Percentiles rank a stretch among this genome's conserved stretches.
Conservation (phyloP, 1,140 invertebrate species). For the Ctenoplectra terminalis region DNA sequence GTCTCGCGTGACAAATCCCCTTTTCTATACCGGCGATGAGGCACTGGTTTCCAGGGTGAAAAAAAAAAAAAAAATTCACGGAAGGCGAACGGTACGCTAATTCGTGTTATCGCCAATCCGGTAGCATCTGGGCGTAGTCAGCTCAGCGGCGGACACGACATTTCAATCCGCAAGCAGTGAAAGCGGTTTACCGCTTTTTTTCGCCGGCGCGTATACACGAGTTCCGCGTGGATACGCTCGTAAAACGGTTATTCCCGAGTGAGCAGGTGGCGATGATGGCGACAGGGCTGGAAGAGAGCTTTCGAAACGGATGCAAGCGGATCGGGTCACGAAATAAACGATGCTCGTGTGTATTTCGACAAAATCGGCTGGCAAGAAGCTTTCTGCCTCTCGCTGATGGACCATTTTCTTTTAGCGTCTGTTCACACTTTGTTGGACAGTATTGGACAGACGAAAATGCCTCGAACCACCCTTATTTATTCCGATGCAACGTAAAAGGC, state of each 20-base stretch:
- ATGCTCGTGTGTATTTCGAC: conserved; percentile 2
- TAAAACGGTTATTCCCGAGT: conserved; percentile 68
- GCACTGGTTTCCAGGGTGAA: conserved; percentile 5
- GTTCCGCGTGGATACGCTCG: conserved; percentile 63
- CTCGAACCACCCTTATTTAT: neutral
- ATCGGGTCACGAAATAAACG: conserved; percentile 27
- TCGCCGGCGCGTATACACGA: conserved; percentile 55
- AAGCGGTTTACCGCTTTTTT: conserved; percentile 68
- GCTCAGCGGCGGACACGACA: conserved; percentile 60
- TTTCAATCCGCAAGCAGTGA: conserved; percentile 68
- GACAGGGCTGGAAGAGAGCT: conserved; percentile 35
- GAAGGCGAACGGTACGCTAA: conserved; percentile 54
- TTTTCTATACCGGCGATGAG: conserved; percentile 26
- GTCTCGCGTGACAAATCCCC: conserved; percentile 47
- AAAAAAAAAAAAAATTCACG: conserved; percentile 24
- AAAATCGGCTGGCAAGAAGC: conserved; percentile 53
- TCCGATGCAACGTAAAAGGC: neutral
- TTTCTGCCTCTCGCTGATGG: conserved; percentile 13
- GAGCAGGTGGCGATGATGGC: conserved; percentile 65
- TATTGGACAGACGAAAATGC: too few species aligned
- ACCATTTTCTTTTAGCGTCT: conserved; percentile 9
- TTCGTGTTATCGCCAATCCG: conserved; percentile 61
- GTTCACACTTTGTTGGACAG: conserved; percentile 15
- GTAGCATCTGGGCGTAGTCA: conserved; percentile 54
- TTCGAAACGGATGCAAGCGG: conserved; percentile 41